Evolutionary conservation across 1,140 invertebrate species (phyloP).

Genomic region (Samia ricini): DNA sequence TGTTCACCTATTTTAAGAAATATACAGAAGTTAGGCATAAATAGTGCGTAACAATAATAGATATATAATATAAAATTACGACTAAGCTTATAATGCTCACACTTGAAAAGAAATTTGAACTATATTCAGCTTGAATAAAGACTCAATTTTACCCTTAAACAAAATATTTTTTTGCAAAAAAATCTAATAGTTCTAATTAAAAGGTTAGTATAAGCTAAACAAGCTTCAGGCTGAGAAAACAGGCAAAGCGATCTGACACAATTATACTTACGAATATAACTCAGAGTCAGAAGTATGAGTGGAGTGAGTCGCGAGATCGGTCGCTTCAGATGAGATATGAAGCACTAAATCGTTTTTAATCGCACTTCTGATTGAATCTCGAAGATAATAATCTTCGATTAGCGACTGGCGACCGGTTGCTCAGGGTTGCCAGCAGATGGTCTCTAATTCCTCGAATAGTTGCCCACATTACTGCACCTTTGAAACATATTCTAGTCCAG

Average conservation of each 20-base stretch:
- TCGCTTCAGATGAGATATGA: conserved; percentile 29
- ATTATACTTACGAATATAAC: neutral
- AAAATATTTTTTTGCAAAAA: no score
- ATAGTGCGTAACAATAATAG: neutral
- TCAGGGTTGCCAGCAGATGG: neutral
- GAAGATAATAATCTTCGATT: conserved; percentile 68
- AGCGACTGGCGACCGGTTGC: conserved; percentile 31
- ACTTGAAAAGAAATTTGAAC: no score
- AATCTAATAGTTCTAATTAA: no score
- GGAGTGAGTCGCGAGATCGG: neutral
- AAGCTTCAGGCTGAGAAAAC: neutral
- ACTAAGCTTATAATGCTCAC: neutral
- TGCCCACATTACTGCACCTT: neutral
- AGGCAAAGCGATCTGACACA: neutral
- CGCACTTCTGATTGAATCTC: conserved; percentile 61
- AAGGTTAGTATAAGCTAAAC: no score
- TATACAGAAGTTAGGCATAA: neutral
- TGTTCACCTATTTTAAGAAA: neutral
- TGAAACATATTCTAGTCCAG: neutral
- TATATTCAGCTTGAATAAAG: no score
- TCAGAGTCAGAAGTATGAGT: neutral
- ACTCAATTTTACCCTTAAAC: no score
- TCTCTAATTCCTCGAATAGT: neutral
- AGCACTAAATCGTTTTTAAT: conserved; percentile 66
- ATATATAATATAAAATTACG: neutral